phyloP scores from a whole-genome alignment of 1,140 invertebrate species.

The Cherax quadricarinatus region DNA sequence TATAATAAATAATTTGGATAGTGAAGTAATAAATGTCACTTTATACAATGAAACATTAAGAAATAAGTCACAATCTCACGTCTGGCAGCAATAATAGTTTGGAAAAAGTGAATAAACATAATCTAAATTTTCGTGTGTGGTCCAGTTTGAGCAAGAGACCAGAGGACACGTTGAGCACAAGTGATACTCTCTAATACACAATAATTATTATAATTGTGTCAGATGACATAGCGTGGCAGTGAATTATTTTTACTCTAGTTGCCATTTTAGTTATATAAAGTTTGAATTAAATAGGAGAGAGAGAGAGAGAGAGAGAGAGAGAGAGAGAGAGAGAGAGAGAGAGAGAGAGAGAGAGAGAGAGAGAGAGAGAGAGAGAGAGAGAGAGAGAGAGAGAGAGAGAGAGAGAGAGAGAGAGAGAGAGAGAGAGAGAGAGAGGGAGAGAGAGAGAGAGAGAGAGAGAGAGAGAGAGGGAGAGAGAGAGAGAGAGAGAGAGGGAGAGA shows the following conservation, averaged over 20 bases:
- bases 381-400: conserved; percentile 3
- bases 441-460: not conserved
- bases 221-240: not conserved
- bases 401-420: conserved; percentile 3
- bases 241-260: not conserved
- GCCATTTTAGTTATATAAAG: not conserved
- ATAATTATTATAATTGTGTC: not conserved
- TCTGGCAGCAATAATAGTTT: not conserved
- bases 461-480: conserved; percentile 14
- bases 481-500: conserved; percentile 32
- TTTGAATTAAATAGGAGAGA: not conserved
- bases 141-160: not conserved
- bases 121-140: not conserved
- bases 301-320: conserved; percentile 18
- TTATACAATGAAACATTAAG: not conserved
- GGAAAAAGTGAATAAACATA: not conserved
- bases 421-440: not conserved
- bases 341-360: conserved; percentile 27
- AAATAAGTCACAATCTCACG: not conserved
- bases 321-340: conserved; percentile 23
- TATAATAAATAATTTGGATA: too few species aligned
- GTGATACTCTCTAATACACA: not conserved
- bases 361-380: conserved; percentile 25
- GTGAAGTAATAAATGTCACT: not conserved
- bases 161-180: not conserved